Evolutionary conservation across 2,797 vertebrate species (phyloP).

Genomic region (Rhinichthys osculus): DNA sequence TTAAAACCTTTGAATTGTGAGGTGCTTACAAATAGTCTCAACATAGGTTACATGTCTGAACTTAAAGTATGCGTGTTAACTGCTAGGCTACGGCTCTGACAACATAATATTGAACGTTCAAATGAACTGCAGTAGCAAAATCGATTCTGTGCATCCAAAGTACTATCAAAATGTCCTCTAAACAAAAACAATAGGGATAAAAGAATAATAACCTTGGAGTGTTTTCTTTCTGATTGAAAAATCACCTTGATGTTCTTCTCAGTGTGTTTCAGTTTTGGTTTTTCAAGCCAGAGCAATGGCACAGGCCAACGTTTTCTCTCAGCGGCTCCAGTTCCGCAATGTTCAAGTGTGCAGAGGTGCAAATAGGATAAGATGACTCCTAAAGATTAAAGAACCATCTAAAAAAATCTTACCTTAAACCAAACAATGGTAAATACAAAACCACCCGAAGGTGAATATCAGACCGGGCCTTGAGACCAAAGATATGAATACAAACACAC

Average conservation of each 20-base stretch:
- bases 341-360: conserved; percentile 41
- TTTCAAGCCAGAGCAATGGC: conserved; percentile 3
- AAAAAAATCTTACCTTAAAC: conserved; percentile 31
- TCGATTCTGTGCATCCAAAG: neutral
- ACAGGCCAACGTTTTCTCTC: neutral
- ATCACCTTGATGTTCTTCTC: conserved; percentile 20
- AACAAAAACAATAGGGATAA: neutral
- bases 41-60: neutral
- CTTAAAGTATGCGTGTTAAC: neutral
- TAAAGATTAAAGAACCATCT: conserved; percentile 66
- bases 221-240: conserved; percentile 18
- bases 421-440: conserved; percentile 40
- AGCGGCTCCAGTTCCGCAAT: conserved; percentile 15
- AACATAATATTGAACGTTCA: conserved; percentile 1
- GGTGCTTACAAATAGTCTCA: neutral
- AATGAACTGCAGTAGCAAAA: conserved; percentile 1
- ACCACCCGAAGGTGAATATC: conserved; percentile 37
- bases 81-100: neutral
- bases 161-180: neutral
- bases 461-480: conserved; percentile 25
- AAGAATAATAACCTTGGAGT: conserved; percentile 16
- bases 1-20: neutral
- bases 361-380: conserved; percentile 56
- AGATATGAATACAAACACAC: conserved; percentile 49
- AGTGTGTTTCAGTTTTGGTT: conserved; percentile 31